Conservation (phyloP, 2,797 vertebrate species). For the Mus caroli region DNA sequence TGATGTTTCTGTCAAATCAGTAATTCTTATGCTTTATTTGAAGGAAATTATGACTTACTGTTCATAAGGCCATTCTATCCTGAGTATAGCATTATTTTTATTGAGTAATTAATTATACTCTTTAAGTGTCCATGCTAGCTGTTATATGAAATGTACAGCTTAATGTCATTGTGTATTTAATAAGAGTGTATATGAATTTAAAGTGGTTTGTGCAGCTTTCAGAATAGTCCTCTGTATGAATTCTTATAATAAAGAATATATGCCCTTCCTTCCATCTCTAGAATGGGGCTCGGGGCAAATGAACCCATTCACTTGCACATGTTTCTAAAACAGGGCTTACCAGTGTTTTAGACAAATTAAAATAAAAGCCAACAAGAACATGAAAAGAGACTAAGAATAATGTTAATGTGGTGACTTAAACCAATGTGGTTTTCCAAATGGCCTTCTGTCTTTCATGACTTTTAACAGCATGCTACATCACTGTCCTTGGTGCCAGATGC, state of each 20-base stretch:
- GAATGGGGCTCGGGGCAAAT: constrained; percentile 65
- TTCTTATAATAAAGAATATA: constrained; percentile 61
- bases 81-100: constrained; percentile 69
- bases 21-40: constrained; percentile 47
- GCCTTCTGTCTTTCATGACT: constrained; percentile 80
- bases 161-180: constrained; percentile 74
- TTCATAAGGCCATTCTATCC: constrained; percentile 70
- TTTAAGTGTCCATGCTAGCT: constrained; percentile 77
- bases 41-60: constrained; percentile 54
- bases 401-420: constrained; percentile 88
- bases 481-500: constrained; percentile 73
- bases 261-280: constrained; percentile 76
- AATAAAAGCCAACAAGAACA: constrained; percentile 85
- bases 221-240: constrained; percentile 32
- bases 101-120: constrained; percentile 78
- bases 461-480: constrained; percentile 81
- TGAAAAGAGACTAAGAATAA: constrained; percentile 85
- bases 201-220: constrained; percentile 63
- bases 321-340: constrained; percentile 84
- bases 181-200: constrained; percentile 67
- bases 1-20: constrained; percentile 26
- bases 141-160: constrained; percentile 71
- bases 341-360: constrained; percentile 87
- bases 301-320: constrained; percentile 87
- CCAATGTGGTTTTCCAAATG: constrained; percentile 85